phyloP scores from a whole-genome alignment of 2,113 vertebrate species.

The Etheostoma cragini region DNA sequence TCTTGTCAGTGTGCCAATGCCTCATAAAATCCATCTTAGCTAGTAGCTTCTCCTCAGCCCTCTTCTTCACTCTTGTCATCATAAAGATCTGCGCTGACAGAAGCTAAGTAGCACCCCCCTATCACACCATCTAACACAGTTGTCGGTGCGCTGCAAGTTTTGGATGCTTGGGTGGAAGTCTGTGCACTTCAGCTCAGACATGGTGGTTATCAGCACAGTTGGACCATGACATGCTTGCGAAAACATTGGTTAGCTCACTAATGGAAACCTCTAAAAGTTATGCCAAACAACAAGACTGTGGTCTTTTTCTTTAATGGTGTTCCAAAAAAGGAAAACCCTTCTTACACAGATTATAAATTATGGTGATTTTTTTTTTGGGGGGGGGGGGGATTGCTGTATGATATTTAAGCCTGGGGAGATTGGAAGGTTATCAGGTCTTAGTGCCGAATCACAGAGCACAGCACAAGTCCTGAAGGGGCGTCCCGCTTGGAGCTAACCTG shows the following conservation, averaged over 20 bases:
- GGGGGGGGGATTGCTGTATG: conserved; percentile 10
- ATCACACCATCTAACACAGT: too few species aligned
- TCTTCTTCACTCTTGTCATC: too few species aligned
- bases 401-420: conserved; percentile 24
- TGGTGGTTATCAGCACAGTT: conserved; percentile 33
- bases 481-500: conserved; percentile 66
- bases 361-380: neutral
- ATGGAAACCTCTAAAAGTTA: conserved; percentile 39
- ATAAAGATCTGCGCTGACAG: too few species aligned
- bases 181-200: neutral
- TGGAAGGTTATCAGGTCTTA: conserved; percentile 49
- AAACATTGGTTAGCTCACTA: conserved; percentile 45
- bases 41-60: too few species aligned
- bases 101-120: too few species aligned
- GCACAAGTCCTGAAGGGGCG: conserved; percentile 37
- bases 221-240: conserved; percentile 35
- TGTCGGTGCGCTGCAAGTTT: too few species aligned
- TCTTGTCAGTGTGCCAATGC: too few species aligned
- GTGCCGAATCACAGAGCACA: conserved; percentile 60
- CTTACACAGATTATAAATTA: conserved; percentile 16
- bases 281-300: conserved; percentile 31
- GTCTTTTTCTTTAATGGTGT: conserved; percentile 29
- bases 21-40: too few species aligned
- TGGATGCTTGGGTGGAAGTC: conserved; percentile 16
- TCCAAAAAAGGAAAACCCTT: conserved; percentile 34